A percentile compares a stretch with the other conserved stretches of the same genome.
These are phyloP conservation scores for Cryptus viduatorius DNA, from an alignment of 2,888 invertebrate genomes.

Conservation along the genomic window DNA sequence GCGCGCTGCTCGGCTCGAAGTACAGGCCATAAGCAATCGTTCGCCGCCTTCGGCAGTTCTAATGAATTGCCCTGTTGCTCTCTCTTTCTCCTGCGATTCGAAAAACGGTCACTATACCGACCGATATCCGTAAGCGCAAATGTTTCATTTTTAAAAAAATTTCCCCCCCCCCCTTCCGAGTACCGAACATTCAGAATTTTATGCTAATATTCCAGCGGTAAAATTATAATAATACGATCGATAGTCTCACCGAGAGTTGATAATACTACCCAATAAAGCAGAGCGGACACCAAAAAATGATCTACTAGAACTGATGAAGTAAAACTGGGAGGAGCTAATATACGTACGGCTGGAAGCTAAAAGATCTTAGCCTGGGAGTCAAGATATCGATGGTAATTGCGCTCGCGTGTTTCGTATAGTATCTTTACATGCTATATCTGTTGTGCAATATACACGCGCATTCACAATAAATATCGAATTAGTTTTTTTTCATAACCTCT, in stretches of 20 bases:
- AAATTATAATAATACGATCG: slow-evolving; percentile 43
- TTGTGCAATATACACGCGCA: background rate
- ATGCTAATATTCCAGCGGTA: slow-evolving; percentile 21
- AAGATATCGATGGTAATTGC: slow-evolving; percentile 60
- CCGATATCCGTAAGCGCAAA: slow-evolving; percentile 52
- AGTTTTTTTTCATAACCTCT: too few species aligned
- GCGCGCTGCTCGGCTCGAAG: slow-evolving; percentile 69
- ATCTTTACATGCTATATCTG: slow-evolving; percentile 21
- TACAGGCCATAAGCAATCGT: slow-evolving; percentile 78
- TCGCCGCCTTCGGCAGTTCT: slow-evolving; percentile 80
- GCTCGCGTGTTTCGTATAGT: slow-evolving; percentile 61
- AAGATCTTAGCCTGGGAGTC: slow-evolving; percentile 54
- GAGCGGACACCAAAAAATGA: background rate
- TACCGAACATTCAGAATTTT: slow-evolving; percentile 38
- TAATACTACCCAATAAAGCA: background rate
- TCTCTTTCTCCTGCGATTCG: slow-evolving; percentile 57
- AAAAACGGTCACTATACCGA: slow-evolving; percentile 48
- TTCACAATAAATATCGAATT: background rate
- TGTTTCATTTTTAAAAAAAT: slow-evolving; percentile 1
- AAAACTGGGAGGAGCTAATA: slow-evolving; percentile 13
- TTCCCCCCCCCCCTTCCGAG: background rate
- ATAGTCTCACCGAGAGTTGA: background rate
- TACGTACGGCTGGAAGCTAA: slow-evolving; percentile 22
- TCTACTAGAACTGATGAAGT: background rate
- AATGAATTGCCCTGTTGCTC: slow-evolving; percentile 76